Evolutionary conservation across 2,888 invertebrate genomes (phyloP).

Genomic region (Tolmerus cingulatus): DNA sequence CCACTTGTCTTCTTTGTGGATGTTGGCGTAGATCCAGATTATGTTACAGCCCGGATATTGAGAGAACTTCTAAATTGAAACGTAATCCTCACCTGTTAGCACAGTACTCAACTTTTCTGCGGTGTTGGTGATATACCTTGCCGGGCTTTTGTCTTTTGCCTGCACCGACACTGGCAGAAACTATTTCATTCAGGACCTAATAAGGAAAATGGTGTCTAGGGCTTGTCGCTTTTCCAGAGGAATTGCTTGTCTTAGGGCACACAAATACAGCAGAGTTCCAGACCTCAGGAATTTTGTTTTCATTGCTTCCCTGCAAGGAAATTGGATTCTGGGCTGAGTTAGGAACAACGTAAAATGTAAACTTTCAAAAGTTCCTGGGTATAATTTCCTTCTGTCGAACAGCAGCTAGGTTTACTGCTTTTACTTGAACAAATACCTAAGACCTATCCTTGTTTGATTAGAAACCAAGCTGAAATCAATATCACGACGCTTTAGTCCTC

Average conservation of each 20-base stretch:
- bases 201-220: neutral
- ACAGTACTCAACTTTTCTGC: neutral
- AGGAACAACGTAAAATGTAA: neutral
- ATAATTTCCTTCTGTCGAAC: neutral
- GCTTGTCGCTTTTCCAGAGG: neutral
- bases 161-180: neutral
- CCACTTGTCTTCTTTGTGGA: neutral
- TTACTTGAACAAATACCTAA: neutral
- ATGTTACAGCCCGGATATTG: conserved; percentile 24
- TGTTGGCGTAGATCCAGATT: conserved; percentile 18
- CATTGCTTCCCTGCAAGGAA: neutral
- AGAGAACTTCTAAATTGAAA: conserved; percentile 23
- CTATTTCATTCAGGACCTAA: neutral
- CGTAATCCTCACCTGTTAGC: conserved; percentile 28
- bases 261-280: neutral
- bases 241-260: neutral
- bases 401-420: neutral
- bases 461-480: neutral
- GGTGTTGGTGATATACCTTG: neutral
- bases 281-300: neutral
- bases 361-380: neutral
- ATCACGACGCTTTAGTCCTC: neutral
- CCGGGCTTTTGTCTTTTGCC: neutral
- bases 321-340: neutral
- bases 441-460: neutral